These are phyloP conservation scores for Pheucticus melanocephalus DNA, from an alignment of 2,113 vertebrate genomes.

Conservation along the genomic window DNA sequence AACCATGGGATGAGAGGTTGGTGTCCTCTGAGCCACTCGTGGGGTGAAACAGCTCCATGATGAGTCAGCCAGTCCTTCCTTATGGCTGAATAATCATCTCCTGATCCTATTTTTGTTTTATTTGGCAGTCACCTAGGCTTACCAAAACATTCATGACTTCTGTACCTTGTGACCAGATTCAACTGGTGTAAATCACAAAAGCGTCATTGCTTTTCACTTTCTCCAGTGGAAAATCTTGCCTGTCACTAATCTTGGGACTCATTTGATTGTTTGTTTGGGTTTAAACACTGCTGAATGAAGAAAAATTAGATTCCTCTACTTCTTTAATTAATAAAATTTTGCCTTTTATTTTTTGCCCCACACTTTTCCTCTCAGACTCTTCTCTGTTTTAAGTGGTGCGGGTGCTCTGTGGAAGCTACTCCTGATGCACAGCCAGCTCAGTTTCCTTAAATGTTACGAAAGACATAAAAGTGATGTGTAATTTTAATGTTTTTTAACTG, in stretches of 20 bases:
- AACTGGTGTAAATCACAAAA: slow-evolving; percentile 27
- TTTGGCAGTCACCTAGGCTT: slow-evolving; percentile 41
- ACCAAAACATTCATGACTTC: slow-evolving; percentile 44
- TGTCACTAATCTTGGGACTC: background rate
- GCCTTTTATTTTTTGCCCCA: background rate
- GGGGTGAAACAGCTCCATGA: background rate
- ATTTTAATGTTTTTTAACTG: background rate
- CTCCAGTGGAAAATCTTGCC: slow-evolving; percentile 37
- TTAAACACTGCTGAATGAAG: background rate
- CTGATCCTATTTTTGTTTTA: slow-evolving; percentile 32
- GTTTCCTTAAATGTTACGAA: background rate
- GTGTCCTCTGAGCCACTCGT: background rate
- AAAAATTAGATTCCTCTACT: background rate
- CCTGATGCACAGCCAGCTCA: background rate
- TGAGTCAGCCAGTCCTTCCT: slow-evolving; percentile 20
- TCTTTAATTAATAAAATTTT: background rate
- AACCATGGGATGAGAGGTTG: background rate
- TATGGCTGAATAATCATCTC: slow-evolving; percentile 32
- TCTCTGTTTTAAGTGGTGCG: background rate
- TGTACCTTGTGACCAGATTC: slow-evolving; percentile 50
- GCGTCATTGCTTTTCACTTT: background rate
- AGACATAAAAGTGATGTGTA: background rate
- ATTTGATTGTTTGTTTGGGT: slow-evolving; percentile 4
- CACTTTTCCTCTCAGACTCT: background rate
- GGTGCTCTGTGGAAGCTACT: background rate